Conservation (phyloP, 1,140 invertebrate species). For the Thaumetopoea pityocampa region DNA sequence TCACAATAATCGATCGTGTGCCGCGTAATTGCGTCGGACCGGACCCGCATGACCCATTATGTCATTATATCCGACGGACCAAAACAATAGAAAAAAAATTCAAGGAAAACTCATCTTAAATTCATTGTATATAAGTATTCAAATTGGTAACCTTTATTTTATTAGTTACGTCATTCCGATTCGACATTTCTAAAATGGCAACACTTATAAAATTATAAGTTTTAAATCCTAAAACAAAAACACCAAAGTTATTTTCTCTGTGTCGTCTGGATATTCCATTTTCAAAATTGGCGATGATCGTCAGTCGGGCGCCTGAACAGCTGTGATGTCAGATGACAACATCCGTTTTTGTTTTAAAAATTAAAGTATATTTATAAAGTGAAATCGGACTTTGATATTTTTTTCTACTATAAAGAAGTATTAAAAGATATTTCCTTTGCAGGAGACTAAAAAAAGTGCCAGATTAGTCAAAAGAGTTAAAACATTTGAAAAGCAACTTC, state of each 20-base stretch:
- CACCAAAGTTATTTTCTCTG: constrained; percentile 18
- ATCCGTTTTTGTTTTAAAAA: constrained; percentile 6
- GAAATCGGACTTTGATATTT: no score
- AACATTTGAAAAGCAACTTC: no score
- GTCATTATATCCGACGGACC: constrained; percentile 67
- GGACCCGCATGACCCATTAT: constrained; percentile 69
- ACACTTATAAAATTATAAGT: constrained; percentile 9
- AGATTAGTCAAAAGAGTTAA: no score
- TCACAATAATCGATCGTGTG: constrained; percentile 74
- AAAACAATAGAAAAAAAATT: constrained; percentile 57
- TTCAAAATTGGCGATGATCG: constrained; percentile 44
- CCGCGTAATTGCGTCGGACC: constrained; percentile 69
- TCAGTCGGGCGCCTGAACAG: constrained; percentile 44
- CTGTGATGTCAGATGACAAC: constrained; percentile 41
- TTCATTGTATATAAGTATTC: background rate
- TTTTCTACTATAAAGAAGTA: no score
- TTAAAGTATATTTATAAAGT: no score
- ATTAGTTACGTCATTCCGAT: constrained; percentile 9
- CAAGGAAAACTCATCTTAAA: constrained; percentile 13
- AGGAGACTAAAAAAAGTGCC: no score
- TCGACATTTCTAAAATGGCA: constrained; percentile 9
- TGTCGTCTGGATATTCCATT: constrained; percentile 23
- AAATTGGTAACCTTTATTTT: background rate
- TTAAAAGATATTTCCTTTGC: no score
- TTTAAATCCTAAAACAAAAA: constrained; percentile 16